Evolutionary conservation across 2,113 vertebrate species (phyloP).

Genomic region (Rafetus swinhoei): DNA sequence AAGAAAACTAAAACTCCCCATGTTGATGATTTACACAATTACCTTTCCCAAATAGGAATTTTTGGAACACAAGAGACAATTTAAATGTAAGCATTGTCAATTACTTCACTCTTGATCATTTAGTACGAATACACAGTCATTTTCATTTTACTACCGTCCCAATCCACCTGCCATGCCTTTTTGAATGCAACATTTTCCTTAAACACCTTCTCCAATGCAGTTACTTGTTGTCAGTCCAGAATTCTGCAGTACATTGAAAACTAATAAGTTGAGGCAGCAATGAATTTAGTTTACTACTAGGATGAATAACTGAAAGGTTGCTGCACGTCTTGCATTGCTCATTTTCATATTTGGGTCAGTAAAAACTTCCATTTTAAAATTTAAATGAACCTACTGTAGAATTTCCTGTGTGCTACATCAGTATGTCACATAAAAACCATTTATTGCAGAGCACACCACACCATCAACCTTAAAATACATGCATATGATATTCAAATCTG

Average conservation of each 20-base stretch:
- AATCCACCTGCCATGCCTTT: background rate
- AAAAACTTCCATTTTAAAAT: background rate
- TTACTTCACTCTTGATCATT: background rate
- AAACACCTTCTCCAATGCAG: too few relatives aligned
- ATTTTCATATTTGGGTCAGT: background rate
- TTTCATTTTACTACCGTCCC: background rate
- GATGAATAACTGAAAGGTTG: background rate
- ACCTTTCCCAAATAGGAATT: background rate
- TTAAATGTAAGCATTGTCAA: background rate
- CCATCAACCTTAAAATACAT: background rate
- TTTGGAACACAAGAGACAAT: slow-evolving; percentile 21
- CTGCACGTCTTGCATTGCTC: fast-evolving
- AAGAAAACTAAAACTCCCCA: background rate
- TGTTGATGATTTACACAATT: background rate
- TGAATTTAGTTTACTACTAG: background rate
- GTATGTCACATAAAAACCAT: background rate
- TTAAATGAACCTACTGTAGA: background rate
- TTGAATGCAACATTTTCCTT: background rate
- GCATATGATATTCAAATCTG: background rate
- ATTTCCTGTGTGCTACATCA: background rate
- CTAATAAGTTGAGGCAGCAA: background rate
- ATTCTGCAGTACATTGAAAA: too few relatives aligned
- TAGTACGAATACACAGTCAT: fast-evolving
- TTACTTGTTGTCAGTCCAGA: too few relatives aligned
- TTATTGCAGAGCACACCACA: background rate